Evolutionary conservation across 2,113 vertebrate genomes (phyloP), one percentile per base, ranked within the genome.

Genomic region (Seriola quinqueradiata): DNA sequence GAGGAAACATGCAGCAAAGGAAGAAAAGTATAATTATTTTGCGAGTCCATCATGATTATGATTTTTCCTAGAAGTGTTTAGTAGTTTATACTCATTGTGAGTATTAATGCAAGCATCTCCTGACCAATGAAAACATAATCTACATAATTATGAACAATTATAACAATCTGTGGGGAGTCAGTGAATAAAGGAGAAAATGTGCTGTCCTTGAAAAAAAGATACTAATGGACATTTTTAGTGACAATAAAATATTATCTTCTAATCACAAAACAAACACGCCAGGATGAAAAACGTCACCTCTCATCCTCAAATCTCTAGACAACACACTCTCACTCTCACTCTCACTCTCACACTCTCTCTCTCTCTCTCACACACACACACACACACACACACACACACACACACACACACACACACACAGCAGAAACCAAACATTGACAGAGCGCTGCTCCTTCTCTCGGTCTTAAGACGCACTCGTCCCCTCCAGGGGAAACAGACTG

Each of bases 361-460:
- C 23, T 28, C 28, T 28, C 28, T 2, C 28, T 2, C 25, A 28
- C 28, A 28, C 28, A 28, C 28, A 28, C 28, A 28, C 28, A 28
- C 28, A 2, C 25, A 28, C 28, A 2, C 28, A 28, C 28, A 28
- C 28, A 28, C 28, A 28, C 57, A 0, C 40, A 42, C 40, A n/a
- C 44, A 61, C 21, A 59, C 66, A 73, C 55, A 59, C 16, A 54
- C 40, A 60, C 40, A 50, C 34, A 25, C 12, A 4, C 13, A 82
- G 72, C 50, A 82, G 82, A 91, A 94, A 83, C 61, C 90, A 92
- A 93, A 94, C 91, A 93, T 92, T 93, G 82, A 90, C 91, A 93
- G 70, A 94, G 75, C 2, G 57, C 38, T 44, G 75, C 89, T 89
- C 82, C 91, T 92, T 90, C 84, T 70, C 82, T 55, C 72, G 10